These are phyloP conservation scores for Coronaproctus castanopsis DNA, from an alignment of 2,888 invertebrate species.

Conservation along the genomic window DNA sequence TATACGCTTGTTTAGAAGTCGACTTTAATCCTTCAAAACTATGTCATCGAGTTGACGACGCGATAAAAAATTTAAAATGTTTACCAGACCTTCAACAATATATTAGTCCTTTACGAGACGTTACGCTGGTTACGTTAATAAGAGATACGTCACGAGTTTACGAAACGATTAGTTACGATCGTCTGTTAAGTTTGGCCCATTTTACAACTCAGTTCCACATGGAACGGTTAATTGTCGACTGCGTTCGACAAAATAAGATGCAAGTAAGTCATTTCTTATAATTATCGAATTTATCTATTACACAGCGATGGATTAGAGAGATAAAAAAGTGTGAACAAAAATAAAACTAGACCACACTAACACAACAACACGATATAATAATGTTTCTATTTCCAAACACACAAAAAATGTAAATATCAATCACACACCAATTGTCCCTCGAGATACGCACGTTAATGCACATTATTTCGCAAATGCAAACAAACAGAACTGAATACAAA, in stretches of 20 bases:
- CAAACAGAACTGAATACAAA: too few relatives aligned
- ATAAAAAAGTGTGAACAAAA: too few relatives aligned
- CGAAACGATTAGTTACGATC: slow-evolving; percentile 72
- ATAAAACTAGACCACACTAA: too few relatives aligned
- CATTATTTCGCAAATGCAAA: too few relatives aligned
- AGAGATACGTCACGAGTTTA: slow-evolving; percentile 76
- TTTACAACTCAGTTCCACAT: slow-evolving; percentile 74
- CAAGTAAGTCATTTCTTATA: slow-evolving; percentile 80
- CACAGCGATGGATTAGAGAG: too few relatives aligned
- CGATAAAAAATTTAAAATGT: slow-evolving; percentile 43
- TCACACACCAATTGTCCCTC: too few relatives aligned
- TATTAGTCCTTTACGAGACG: slow-evolving; percentile 67
- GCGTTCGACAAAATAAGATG: slow-evolving; percentile 87
- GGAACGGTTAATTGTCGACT: slow-evolving; percentile 82
- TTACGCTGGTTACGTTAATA: slow-evolving; percentile 33
- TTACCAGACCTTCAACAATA: slow-evolving; percentile 51
- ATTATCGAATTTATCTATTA: too few relatives aligned
- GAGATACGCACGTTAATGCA: too few relatives aligned
- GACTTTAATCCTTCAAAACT: slow-evolving; percentile 86
- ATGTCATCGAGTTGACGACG: slow-evolving; percentile 57
- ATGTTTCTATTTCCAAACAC: not conserved
- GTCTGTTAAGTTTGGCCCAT: slow-evolving; percentile 63
- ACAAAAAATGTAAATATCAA: not conserved
- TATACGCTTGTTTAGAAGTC: slow-evolving; percentile 84
- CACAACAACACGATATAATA: too few relatives aligned